Conservation (phyloP, 2,797 vertebrate genomes). For the Sparus aurata region DNA sequence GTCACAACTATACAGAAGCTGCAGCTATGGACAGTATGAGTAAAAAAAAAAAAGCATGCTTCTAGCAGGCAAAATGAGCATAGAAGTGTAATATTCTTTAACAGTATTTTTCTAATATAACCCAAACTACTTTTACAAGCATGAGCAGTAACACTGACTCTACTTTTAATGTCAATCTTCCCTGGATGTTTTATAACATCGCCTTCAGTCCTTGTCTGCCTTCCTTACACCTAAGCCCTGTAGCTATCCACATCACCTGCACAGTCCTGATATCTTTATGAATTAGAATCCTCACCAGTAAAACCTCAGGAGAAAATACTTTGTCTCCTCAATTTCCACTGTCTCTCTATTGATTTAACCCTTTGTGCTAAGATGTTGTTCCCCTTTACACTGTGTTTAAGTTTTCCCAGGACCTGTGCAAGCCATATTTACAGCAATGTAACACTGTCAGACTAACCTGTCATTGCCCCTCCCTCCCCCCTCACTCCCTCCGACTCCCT, state of each 20-base stretch:
- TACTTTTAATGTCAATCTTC: constrained; percentile 54
- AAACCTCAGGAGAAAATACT: background rate
- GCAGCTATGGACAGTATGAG: too few relatives aligned
- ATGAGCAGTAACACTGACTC: constrained; percentile 93
- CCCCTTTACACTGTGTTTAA: background rate
- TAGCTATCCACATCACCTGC: constrained; percentile 34
- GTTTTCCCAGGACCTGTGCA: constrained; percentile 38
- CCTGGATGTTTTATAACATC: constrained; percentile 53
- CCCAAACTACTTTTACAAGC: constrained; percentile 52
- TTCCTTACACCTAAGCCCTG: constrained; percentile 56
- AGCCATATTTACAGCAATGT: constrained; percentile 48
- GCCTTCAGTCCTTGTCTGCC: constrained; percentile 54
- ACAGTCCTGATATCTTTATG: constrained; percentile 58
- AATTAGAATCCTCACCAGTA: constrained; percentile 7
- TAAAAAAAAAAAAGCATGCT: too few relatives aligned
- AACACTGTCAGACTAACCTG: constrained; percentile 60
- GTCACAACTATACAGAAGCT: too few relatives aligned
- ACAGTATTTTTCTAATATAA: constrained; percentile 24
- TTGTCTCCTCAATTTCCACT: constrained; percentile 34
- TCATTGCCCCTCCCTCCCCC: constrained; percentile 31
- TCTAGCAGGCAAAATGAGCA: too few relatives aligned
- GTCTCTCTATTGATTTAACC: constrained; percentile 43
- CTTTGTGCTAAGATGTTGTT: constrained; percentile 43
- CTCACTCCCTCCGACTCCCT: constrained; percentile 46
- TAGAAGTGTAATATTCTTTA: constrained; percentile 30